Percentiles rank a stretch among this genome's conserved stretches.
Conservation (phyloP, 1,140 invertebrate genomes). For the Globodera rostochiensis region DNA sequence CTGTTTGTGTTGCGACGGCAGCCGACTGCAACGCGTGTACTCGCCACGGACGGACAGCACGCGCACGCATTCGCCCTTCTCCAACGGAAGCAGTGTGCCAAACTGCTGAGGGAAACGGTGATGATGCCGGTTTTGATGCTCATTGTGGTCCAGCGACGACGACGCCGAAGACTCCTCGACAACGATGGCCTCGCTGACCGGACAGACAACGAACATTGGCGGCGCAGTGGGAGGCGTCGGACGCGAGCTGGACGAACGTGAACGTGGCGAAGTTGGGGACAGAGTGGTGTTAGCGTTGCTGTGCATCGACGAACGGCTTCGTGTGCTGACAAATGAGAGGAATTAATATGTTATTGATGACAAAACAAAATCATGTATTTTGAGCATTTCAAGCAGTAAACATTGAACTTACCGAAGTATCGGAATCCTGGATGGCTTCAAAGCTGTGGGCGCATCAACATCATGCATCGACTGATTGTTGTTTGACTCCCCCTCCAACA, state of each 20-base stretch:
- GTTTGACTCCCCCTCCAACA: background rate
- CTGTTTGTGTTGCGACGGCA: background rate
- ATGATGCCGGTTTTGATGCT: background rate
- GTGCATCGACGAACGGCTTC: background rate
- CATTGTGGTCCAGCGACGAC: background rate
- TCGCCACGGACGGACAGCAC: conserved; percentile 48
- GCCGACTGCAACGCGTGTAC: conserved; percentile 47
- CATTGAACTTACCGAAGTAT: background rate
- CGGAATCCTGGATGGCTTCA: background rate
- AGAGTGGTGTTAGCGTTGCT: background rate
- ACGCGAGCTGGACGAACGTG: background rate
- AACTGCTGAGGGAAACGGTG: too few species aligned
- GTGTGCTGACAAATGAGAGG: background rate
- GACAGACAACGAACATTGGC: background rate
- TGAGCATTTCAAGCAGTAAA: background rate
- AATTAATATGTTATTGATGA: background rate
- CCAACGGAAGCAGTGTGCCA: conserved; percentile 42
- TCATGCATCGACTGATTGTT: background rate
- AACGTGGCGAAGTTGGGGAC: background rate
- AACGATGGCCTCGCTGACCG: background rate
- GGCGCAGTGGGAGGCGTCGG: conserved; percentile 1
- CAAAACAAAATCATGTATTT: background rate
- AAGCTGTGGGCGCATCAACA: too few species aligned
- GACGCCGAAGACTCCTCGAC: conserved; percentile 1
- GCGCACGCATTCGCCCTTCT: conserved; percentile 48